phyloP scores from a whole-genome alignment of 2,888 invertebrate species.

The Amaurobius ferox region DNA sequence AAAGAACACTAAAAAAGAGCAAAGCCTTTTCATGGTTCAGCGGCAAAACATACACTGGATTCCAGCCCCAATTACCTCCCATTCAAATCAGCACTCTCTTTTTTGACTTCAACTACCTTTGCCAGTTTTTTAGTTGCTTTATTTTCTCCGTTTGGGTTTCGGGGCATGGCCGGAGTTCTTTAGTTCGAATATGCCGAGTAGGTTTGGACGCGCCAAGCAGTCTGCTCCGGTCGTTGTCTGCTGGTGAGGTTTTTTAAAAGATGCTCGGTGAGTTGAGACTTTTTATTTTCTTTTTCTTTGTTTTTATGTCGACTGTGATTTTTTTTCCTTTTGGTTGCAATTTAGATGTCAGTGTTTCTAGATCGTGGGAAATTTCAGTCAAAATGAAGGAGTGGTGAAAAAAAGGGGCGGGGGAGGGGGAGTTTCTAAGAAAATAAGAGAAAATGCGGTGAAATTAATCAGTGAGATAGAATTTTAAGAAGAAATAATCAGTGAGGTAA shows the following conservation, averaged over 20 bases:
- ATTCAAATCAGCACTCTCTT: not conserved
- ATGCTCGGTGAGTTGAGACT: no score
- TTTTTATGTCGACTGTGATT: no score
- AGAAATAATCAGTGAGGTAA: no score
- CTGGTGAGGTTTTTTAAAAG: not conserved
- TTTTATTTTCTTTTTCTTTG: no score
- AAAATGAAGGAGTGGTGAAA: no score
- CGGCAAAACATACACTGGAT: not conserved
- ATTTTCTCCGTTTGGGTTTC: not conserved
- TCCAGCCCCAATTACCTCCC: not conserved
- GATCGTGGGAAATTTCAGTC: no score
- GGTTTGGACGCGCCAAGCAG: constrained; percentile 2
- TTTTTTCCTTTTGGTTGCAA: no score
- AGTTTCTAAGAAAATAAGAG: no score
- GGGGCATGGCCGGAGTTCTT: not conserved
- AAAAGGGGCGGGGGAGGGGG: no score
- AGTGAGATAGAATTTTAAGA: no score
- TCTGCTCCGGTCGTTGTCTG: not conserved
- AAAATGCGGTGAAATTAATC: no score
- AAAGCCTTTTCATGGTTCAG: not conserved
- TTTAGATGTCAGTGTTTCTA: no score
- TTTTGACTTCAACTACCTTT: not conserved
- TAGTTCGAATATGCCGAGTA: not conserved
- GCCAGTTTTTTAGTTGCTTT: not conserved
- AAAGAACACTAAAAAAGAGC: not conserved